Evolutionary conservation across 2,113 vertebrate genomes (phyloP), one percentile per base, ranked within the genome.

Genomic region (Syngnathus scovelli): DNA sequence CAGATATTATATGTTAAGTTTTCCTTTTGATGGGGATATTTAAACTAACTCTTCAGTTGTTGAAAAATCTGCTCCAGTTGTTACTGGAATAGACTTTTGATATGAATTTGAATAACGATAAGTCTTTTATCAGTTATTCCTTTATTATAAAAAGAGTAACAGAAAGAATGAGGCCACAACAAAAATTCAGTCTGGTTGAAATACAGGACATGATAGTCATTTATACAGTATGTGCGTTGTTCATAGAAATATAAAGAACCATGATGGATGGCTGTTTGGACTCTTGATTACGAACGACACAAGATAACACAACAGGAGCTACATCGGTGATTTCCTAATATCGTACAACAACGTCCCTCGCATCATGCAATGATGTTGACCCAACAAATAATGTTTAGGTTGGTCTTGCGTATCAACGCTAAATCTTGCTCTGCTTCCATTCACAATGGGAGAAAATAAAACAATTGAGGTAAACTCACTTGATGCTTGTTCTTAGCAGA

Each of bases 111-210:
- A 21, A 23, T 27, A 27, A n/a, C 4, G 5, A 18, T 7, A 37
- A 12, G 37, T 61, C 18, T 61, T 8, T 73, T 51, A 48, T 82
- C 44, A 74, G 64, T 86, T 75, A 68, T 64, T 85, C 63, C 75
- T 91, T 91, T 91, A 91, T 78, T 92, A 90, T 62, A 88, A 91
- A 91, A 91, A 91, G 76, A 71, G 77, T 79, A 84, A 85, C 78
- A 86, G 68, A 88, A 87, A 84, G 69, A 81, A 78, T 81, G 79
- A 90, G 86, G 87, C 87, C 85, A 90, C 87, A 87, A 67, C 80
- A 78, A 80, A 79, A 69, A 84, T 82, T 81, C 69, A 70, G 68
- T 83, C 70, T 80, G 76, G 54, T 51, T 67, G 61, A 82, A 78
- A 63, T 59, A 79, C 80, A 84, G 75, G 78, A 82, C 71, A 82